Evolutionary conservation across 64 coral and sea anemone species (phyloP).

Genomic region (Montipora sp.): DNA sequence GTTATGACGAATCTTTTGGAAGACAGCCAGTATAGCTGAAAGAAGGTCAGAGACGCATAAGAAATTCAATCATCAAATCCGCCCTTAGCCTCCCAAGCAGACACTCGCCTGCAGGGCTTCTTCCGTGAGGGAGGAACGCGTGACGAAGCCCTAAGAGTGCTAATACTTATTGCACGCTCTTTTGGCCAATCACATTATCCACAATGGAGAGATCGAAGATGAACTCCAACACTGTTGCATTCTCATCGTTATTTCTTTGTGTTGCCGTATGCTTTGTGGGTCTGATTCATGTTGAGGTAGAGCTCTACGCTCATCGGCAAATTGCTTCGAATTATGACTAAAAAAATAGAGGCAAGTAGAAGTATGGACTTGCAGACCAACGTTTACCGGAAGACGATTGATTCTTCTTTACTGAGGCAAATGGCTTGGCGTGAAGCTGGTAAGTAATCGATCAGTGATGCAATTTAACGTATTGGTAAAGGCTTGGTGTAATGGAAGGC

Average conservation of each 20-base stretch:
- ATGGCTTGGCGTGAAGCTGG: neutral
- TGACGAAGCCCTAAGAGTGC: too few relatives aligned
- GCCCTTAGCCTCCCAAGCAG: too few relatives aligned
- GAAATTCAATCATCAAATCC: too few relatives aligned
- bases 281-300: neutral
- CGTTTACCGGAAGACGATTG: neutral
- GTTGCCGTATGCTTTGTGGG: neutral
- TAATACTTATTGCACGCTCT: too few relatives aligned
- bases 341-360: neutral
- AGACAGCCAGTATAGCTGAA: too few relatives aligned
- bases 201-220: neutral
- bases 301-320: conserved; percentile 1
- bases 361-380: neutral
- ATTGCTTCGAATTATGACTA: conserved; percentile 1
- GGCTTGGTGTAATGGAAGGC: too few relatives aligned
- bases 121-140: too few relatives aligned
- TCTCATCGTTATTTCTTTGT: neutral
- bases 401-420: neutral
- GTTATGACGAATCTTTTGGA: too few relatives aligned
- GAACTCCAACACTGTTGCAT: neutral
- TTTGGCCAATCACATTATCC: too few relatives aligned
- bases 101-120: too few relatives aligned
- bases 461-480: too few relatives aligned
- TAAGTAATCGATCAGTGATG: neutral
- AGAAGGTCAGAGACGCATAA: too few relatives aligned